Evolutionary conservation across 2,888 invertebrate species (phyloP), one percentile per base, ranked within the genome.

Genomic region (Drosophila tripunctata): DNA sequence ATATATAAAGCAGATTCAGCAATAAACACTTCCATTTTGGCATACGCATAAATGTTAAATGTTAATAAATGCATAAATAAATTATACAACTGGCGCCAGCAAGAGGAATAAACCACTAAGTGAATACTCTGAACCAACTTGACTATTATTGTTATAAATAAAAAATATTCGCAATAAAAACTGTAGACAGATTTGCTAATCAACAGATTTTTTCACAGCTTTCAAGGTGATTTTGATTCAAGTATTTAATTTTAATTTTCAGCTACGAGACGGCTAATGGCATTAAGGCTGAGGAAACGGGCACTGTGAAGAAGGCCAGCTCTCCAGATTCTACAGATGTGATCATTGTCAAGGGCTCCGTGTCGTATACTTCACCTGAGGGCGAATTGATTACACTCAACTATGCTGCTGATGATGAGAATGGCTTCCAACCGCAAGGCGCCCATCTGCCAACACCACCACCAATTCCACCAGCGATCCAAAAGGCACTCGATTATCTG

Each of bases 211-310:
- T 64, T 62, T 69, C 67, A 65, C 64, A 67, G 56, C 17, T 54
- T 67, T 70, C 60, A 80, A 83, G 78, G 85, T 72, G 41, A 79
- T 44, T 45, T 74, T 50, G 52, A n/a, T 60, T 67, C 48, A 55
- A 21, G 33, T 40, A n/a, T 3, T 10, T 21, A 10, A 19, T 22
- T 31, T 45, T 58, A 52, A 12, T 14, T 65, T 73, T 15, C 90
- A 96, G 96, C 89, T 96, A 94, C 88, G 96, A 96, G 92, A 94
- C 96, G 15, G 96, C 95, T 61, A 96, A 96, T 88, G 96, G 96
- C 58, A 96, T 96, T 60, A 95, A 96, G 89, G 95, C 95, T 1
- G 94, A 96, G 88, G 96, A 96, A 91, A 90, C 94, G 12, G 96
- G 96, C 12, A 94, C 95, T 21, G 90, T 96, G 79, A 96, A 96